These are phyloP conservation scores for Notodonta ziczac DNA, from an alignment of 2,888 invertebrate species.

Conservation along the genomic window DNA sequence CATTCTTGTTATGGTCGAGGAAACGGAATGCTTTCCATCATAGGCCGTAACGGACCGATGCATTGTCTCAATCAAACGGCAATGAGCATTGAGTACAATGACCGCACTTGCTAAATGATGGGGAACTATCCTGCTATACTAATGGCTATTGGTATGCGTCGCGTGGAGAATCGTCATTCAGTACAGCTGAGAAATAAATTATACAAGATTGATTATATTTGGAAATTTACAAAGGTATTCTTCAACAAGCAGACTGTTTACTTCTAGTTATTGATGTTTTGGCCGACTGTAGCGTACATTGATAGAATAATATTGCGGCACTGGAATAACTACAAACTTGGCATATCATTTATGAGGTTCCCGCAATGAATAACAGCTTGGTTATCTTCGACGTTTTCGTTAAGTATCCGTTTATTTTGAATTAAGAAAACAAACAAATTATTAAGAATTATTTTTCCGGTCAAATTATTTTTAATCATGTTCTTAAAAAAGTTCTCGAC, in stretches of 20 bases:
- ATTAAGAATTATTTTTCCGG: conserved; percentile 14
- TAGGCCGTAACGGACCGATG: conserved; percentile 61
- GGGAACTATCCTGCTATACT: conserved; percentile 64
- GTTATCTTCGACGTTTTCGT: not conserved
- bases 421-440: conserved; percentile 16
- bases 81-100: conserved; percentile 76
- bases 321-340: too few species aligned
- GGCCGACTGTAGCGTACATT: conserved; percentile 12
- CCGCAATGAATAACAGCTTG: not conserved
- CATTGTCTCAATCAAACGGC: conserved; percentile 80
- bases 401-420: not conserved
- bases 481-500: conserved; percentile 57
- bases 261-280: conserved; percentile 16
- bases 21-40: conserved; percentile 61
- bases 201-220: conserved; percentile 29
- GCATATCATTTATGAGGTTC: not conserved
- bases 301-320: not conserved
- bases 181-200: conserved; percentile 42
- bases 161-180: conserved; percentile 49
- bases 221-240: conserved; percentile 15
- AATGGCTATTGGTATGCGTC: conserved; percentile 57
- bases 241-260: conserved; percentile 16
- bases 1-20: conserved; percentile 66
- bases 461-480: conserved; percentile 48
- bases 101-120: conserved; percentile 76